Conservation (phyloP, 2,888 invertebrate genomes). For the Synergus umbraculus region DNA sequence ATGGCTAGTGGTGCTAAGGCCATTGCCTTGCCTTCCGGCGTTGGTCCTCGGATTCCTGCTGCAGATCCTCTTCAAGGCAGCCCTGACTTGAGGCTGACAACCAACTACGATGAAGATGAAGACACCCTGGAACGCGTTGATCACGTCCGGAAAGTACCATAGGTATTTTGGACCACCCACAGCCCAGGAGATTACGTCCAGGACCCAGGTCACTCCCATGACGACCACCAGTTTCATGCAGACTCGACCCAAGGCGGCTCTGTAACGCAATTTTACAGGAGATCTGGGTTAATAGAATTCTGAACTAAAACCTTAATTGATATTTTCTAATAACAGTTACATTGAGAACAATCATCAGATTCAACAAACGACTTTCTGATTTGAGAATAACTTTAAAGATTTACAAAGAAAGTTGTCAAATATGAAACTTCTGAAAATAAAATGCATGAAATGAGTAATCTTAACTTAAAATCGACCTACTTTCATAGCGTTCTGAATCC, state of each 20-base stretch:
- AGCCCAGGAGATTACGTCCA: constrained; percentile 91
- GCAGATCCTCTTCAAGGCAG: constrained; percentile 83
- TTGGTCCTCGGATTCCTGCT: constrained; percentile 80
- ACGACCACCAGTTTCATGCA: constrained; percentile 92
- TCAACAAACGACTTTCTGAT: not conserved
- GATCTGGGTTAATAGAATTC: not conserved
- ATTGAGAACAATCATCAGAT: not conserved
- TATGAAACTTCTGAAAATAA: not conserved
- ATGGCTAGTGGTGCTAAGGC: constrained; percentile 87
- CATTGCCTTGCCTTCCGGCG: constrained; percentile 81
- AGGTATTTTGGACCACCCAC: constrained; percentile 88
- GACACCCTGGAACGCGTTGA: constrained; percentile 92
- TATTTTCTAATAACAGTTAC: not conserved
- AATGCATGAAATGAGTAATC: not conserved
- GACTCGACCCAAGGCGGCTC: constrained; percentile 89
- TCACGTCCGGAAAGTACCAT: constrained; percentile 91
- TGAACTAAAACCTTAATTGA: not conserved
- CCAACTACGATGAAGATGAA: constrained; percentile 93
- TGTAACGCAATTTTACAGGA: constrained; percentile 72
- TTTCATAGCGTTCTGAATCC: not conserved
- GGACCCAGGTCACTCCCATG: constrained; percentile 88
- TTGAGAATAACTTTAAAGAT: not conserved
- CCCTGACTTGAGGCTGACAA: constrained; percentile 90
- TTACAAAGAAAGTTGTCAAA: not conserved
- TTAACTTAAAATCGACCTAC: not conserved